phyloP scores from a whole-genome alignment of 30 jellyfish, hydroid and myxozoan genomes.

The Cassiopea xamachana region DNA sequence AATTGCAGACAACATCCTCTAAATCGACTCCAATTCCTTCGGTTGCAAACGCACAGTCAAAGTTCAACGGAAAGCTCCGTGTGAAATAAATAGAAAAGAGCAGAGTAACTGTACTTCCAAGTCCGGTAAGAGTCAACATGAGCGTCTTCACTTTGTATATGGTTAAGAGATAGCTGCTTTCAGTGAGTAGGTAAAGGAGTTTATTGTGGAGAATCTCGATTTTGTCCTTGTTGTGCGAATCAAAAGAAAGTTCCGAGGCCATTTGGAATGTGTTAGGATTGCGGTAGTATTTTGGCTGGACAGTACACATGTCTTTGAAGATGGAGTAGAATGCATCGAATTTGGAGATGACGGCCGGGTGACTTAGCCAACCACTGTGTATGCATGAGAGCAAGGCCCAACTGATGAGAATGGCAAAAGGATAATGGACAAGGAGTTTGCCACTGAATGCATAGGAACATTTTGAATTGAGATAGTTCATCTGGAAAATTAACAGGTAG shows the following conservation, averaged over 20 bases:
- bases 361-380: conserved; percentile 79
- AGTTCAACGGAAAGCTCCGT: conserved; percentile 70
- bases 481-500: not conserved
- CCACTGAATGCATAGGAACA: conserved; percentile 75
- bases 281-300: conserved; percentile 77
- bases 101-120: conserved; percentile 53
- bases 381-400: conserved; percentile 66
- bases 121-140: conserved; percentile 29
- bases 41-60: conserved; percentile 59
- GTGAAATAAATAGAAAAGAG: conserved; percentile 24
- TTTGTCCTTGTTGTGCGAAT: conserved; percentile 71
- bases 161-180: conserved; percentile 67
- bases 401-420: conserved; percentile 62
- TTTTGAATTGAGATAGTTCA: conserved; percentile 74
- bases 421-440: conserved; percentile 70
- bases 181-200: conserved; percentile 77
- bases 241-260: conserved; percentile 82
- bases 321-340: conserved; percentile 85
- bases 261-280: conserved; percentile 91
- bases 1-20: conserved; percentile 71
- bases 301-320: conserved; percentile 70
- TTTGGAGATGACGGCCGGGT: conserved; percentile 81
- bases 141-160: conserved; percentile 50
- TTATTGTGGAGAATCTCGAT: conserved; percentile 70
- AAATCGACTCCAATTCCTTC: conserved; percentile 43